Percentiles rank a stretch among this genome's conserved stretches.
Conservation (phyloP, 2,888 invertebrate species). For the Cataglyphis livida region DNA sequence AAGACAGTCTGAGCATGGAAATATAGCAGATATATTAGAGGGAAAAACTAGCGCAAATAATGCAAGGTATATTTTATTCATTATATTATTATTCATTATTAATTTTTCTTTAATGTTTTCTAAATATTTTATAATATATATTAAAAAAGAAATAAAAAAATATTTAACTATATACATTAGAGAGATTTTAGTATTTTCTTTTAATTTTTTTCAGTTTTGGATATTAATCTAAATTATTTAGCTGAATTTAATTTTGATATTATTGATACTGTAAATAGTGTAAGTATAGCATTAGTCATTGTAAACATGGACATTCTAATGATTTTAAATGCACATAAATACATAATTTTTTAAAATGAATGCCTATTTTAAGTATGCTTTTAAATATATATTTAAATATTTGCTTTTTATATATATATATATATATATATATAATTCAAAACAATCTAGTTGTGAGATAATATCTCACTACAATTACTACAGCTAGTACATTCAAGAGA, state of each 20-base stretch:
- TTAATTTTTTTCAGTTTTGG: background rate
- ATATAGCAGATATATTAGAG: conserved; percentile 74
- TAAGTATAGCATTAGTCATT: background rate
- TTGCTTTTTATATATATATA: background rate
- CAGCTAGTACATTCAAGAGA: background rate
- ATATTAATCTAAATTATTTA: background rate
- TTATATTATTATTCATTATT: background rate
- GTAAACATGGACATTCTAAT: too few relatives aligned
- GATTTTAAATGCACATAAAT: background rate
- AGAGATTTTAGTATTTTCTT: background rate
- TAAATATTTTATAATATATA: background rate
- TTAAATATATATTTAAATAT: background rate
- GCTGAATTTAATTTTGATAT: background rate
- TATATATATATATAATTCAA: background rate
- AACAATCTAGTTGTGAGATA: background rate
- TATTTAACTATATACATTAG: background rate
- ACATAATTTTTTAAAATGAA: background rate
- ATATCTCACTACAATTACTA: background rate
- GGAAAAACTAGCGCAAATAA: conserved; percentile 31
- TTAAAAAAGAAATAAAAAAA: background rate
- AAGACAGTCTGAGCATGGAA: conserved; percentile 74
- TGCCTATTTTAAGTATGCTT: background rate
- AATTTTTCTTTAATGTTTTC: background rate
- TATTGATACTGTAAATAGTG: background rate
- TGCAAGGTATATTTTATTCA: background rate